phyloP scores from a whole-genome alignment of 2,113 vertebrate genomes.

The Halichoerus grypus region DNA sequence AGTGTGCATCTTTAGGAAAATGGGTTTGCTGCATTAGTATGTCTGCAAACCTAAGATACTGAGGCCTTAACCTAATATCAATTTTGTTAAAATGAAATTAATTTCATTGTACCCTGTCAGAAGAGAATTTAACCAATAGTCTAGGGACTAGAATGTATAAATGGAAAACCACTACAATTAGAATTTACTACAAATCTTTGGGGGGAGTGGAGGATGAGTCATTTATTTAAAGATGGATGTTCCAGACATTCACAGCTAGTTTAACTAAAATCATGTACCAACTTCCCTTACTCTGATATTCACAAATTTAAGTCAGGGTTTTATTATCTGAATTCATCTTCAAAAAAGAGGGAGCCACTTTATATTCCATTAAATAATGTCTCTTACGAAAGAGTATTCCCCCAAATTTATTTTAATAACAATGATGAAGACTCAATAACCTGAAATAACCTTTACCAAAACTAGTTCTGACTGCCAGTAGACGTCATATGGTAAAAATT shows the following conservation, averaged over 20 bases:
- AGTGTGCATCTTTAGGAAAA: neutral
- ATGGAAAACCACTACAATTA: neutral
- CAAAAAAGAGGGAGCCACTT: neutral
- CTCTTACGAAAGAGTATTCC: neutral
- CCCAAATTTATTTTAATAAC: neutral
- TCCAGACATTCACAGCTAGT: neutral
- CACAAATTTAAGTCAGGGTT: neutral
- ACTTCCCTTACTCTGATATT: neutral
- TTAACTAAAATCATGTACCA: neutral
- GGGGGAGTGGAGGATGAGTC: neutral
- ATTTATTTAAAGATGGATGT: neutral
- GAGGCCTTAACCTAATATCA: neutral
- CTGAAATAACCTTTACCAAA: neutral
- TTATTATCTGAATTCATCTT: neutral
- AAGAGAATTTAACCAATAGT: neutral
- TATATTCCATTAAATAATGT: neutral
- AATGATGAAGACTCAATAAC: neutral
- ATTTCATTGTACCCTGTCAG: neutral
- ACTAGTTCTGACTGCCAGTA: neutral
- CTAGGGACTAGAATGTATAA: neutral
- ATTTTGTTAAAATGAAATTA: constrained; percentile 20
- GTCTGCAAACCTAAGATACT: neutral
- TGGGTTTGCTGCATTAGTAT: neutral
- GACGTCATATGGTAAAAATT: neutral
- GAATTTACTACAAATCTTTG: neutral